A percentile compares a stretch with the other conserved stretches of the same genome.
Conservation (phyloP, 2,797 vertebrate genomes). For the Rhinatrema bivittatum region DNA sequence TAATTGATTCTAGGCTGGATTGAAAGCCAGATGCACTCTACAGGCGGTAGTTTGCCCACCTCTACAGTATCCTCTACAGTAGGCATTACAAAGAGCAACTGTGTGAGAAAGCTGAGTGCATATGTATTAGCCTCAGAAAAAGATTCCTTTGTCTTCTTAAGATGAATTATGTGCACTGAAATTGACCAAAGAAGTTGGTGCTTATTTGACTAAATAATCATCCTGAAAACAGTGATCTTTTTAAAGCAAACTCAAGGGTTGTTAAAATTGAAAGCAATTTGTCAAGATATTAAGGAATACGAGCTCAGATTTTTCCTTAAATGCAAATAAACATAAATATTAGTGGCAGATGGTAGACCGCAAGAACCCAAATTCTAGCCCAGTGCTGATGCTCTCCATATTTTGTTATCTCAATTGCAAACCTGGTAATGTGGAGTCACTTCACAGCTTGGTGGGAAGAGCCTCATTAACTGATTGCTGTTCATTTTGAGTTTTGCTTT, state of each 20-base stretch:
- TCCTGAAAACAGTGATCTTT: slow-evolving; percentile 13
- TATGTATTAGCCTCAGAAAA: no score
- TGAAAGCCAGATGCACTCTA: no score
- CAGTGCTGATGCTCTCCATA: slow-evolving; percentile 24
- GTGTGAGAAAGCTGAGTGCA: no score
- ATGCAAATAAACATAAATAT: slow-evolving; percentile 39
- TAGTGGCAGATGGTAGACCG: slow-evolving; percentile 34
- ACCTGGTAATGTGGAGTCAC: slow-evolving; percentile 14
- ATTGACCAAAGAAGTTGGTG: not conserved
- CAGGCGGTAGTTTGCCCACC: no score
- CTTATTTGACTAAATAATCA: slow-evolving; percentile 27
- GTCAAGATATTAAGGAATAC: slow-evolving; percentile 37
- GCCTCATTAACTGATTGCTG: slow-evolving; percentile 6
- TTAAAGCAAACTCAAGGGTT: slow-evolving; percentile 17
- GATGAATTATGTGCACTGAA: slow-evolving; percentile 19
- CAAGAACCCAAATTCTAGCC: slow-evolving; percentile 18
- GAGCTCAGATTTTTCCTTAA: slow-evolving; percentile 20
- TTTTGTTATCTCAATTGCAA: slow-evolving; percentile 24
- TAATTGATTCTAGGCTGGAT: no score
- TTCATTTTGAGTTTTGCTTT: slow-evolving; percentile 1
- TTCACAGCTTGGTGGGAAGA: slow-evolving; percentile 5
- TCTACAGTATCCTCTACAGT: no score
- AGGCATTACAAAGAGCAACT: no score
- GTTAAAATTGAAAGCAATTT: slow-evolving; percentile 35
- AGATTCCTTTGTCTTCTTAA: slow-evolving; percentile 7